Evolutionary conservation across 23 tunicate species (phyloP), one percentile per base, ranked within the genome.

Genomic region (Corella eumyota): DNA sequence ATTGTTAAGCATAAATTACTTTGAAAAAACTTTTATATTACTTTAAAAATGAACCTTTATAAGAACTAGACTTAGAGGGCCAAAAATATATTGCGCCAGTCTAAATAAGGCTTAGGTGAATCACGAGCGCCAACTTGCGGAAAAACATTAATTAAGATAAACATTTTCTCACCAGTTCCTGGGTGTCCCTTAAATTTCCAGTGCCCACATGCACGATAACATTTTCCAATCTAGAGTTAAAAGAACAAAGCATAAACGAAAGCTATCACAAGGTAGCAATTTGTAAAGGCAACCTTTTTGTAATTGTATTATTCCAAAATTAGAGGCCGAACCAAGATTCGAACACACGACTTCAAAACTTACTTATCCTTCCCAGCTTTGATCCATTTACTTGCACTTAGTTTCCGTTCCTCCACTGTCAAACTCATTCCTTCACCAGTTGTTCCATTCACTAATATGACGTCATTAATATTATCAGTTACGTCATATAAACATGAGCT

Each of bases 381-480:
- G 34, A 91, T 75, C 98, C 98, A 91, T 51, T 75, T 69, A 58
- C 81, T 85, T 7, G 81, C 79, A 0, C 48, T 32, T 15, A n/a
- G 61, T 53, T 81, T 74, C 57, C 98, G 30, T 70, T 91, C 98
- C 2, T 69, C 92, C 33, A 54, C 25, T 0, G 79, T 74, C 32
- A 91, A 46, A 40, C 92, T 91, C 5, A 51, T 20, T 23, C 92
- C 92, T 75, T 91, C 98, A 30, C 98, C 98, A 4, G 86, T 74
- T n/a, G 98, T 69, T 40, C 98, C 98, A 36, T 72, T 65, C 31
- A 82, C 90, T 75, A 67, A 59, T 58, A 66, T 34, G n/a, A n/a
- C 48, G 15, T 9, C 11, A 40, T 40, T 40, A 17, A 34, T 22
- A n/a, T 50, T 1, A 13, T 21, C 64, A 9, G 27, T 1, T 11